Conservation (phyloP, 2,113 vertebrate genomes). For the Myotis yumanensis region DNA sequence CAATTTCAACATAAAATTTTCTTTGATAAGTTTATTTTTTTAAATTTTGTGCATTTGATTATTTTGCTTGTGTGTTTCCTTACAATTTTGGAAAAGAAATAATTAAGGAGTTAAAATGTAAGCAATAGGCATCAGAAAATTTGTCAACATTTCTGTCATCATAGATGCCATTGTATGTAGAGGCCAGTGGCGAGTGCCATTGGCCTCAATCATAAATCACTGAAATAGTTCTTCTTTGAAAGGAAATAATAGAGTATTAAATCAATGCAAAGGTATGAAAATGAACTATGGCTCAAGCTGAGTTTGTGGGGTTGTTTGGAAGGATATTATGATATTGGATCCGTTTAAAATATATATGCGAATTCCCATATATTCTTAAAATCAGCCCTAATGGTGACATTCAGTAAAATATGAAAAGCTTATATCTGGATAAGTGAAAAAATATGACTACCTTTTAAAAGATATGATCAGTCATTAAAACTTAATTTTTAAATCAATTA, state of each 20-base stretch:
- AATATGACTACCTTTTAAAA: slow-evolving; percentile 14
- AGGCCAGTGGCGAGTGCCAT: neutral
- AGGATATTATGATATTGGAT: neutral
- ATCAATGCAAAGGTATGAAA: neutral
- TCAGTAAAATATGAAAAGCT: slow-evolving; percentile 21
- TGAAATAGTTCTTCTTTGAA: slow-evolving; percentile 19
- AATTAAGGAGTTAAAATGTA: neutral
- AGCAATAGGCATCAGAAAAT: neutral
- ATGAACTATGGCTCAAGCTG: neutral
- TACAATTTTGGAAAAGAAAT: neutral
- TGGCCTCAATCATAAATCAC: neutral
- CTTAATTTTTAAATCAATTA: slow-evolving; percentile 37
- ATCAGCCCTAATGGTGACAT: neutral
- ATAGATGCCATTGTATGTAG: neutral
- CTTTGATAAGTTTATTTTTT: neutral
- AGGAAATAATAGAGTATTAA: neutral
- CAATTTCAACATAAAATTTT: neutral
- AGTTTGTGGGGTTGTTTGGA: neutral
- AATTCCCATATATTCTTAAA: slow-evolving; percentile 21
- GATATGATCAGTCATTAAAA: neutral
- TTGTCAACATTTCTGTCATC: neutral
- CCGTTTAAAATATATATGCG: neutral
- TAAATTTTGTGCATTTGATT: neutral
- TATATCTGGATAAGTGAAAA: neutral
- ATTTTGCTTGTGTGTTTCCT: neutral